Base-by-base conservation (phyloP, 2,113 vertebrate species). In the Thunnus thynnus region DNA sequence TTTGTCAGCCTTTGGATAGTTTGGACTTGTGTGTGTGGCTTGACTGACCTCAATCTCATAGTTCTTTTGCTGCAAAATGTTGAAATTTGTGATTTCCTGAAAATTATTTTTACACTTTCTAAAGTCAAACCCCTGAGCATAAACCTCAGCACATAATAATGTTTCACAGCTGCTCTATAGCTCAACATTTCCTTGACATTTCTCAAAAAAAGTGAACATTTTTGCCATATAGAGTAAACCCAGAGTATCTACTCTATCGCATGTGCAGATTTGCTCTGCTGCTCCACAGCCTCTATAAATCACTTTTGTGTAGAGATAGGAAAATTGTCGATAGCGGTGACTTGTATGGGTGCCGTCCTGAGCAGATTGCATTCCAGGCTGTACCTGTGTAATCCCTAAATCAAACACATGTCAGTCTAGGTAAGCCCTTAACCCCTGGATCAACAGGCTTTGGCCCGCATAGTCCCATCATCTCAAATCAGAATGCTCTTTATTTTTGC, bases 361-460 rank as follows among this genome's bases (percentile, higher is more conserved):
- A 60, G 51, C 67, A 91, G 73, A 86, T 89, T 88, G 68, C 48
- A 60, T 76, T 84, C 18, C n/a, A 44, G 57, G 25, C 76, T 58
- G 58, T 86, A 87, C 81, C 83, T 90, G 68, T 76, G 88, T 90
- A 86, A 89, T 89, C 83, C 81, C 79, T 72, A 70, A 83, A 87
- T 83, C 75, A 90, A 67, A 84, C 82, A 84, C 77, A 82, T 54
- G 60, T 78, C 58, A 82, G 65, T 61, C 44, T 22, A 74, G 73
- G 72, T 79, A 86, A 82, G 55, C 72, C 47, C 57, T 41, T 69
- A 66, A 63, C 71, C 67, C 72, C 20, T 0, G 41, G 51, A 78
- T 72, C 66, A 76, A 50, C 61, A 44, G 10, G 63, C 55, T 83
- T 76, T 72, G 22, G 32, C 14, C 47, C 1, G 0, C 20, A 13